A percentile compares a stretch with the other conserved stretches of the same genome.
These are phyloP conservation scores for Epinotia bilunana DNA, from an alignment of 2,888 invertebrate species.

Conservation along the genomic window DNA sequence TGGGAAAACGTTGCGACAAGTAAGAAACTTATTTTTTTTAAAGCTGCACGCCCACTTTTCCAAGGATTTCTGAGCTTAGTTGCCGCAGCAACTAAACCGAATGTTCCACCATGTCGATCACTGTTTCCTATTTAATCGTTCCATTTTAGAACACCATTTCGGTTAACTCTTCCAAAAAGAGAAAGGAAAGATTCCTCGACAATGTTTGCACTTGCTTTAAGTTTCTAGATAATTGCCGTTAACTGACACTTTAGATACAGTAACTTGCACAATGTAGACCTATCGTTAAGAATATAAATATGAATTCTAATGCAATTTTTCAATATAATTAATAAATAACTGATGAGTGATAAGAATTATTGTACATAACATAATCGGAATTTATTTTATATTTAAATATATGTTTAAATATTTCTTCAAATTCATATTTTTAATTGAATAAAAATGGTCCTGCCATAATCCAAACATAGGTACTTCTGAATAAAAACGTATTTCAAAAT, in stretches of 20 bases:
- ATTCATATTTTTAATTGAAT: neutral
- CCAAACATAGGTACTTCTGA: slow-evolving; percentile 14
- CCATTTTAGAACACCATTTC: slow-evolving; percentile 23
- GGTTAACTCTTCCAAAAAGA: slow-evolving; percentile 24
- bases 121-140: neutral
- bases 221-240: neutral
- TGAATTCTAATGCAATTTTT: too few relatives aligned
- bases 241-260: neutral
- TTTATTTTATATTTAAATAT: neutral
- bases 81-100: slow-evolving; percentile 8
- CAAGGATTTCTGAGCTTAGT: slow-evolving; percentile 11
- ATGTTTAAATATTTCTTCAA: neutral
- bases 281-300: neutral
- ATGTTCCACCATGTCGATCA: slow-evolving; percentile 3
- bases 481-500: neutral
- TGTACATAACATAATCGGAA: neutral
- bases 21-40: neutral
- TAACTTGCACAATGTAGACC: slow-evolving; percentile 17
- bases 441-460: slow-evolving; percentile 20
- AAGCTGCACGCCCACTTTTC: neutral
- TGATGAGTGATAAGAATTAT: neutral
- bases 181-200: slow-evolving; percentile 20
- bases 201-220: neutral
- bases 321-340: neutral
- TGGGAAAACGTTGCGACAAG: neutral